Evolutionary conservation across 2,888 invertebrate species (phyloP).

Genomic region (Drosophila gaucha): DNA sequence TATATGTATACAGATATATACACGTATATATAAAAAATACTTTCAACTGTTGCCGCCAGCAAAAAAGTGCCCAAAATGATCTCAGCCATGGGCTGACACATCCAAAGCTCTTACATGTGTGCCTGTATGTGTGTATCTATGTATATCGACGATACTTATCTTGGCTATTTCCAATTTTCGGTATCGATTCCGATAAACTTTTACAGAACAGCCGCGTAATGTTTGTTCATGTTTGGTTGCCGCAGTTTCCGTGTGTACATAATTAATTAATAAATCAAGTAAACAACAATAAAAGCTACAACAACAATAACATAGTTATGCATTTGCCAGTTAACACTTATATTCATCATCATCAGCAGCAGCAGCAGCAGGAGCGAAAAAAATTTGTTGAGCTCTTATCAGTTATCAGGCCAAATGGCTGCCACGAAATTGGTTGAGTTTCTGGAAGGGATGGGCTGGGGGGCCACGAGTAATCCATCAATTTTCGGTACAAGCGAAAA

Average conservation of each 20-base stretch:
- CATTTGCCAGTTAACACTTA: slow-evolving; percentile 38
- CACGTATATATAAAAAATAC: slow-evolving; percentile 23
- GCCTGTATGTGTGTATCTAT: neutral
- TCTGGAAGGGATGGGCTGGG: slow-evolving; percentile 2
- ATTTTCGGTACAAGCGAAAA: slow-evolving; percentile 72
- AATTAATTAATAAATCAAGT: slow-evolving; percentile 81
- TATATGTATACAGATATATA: neutral
- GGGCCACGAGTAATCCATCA: slow-evolving; percentile 72
- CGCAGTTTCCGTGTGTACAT: slow-evolving; percentile 70
- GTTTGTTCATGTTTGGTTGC: slow-evolving; percentile 39
- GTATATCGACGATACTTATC: slow-evolving; percentile 43
- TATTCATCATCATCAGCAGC: slow-evolving; percentile 61
- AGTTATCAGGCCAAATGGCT: slow-evolving; percentile 52
- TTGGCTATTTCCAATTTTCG: slow-evolving; percentile 44
- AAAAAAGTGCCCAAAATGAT: slow-evolving; percentile 60
- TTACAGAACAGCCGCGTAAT: slow-evolving; percentile 28
- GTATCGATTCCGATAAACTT: slow-evolving; percentile 50
- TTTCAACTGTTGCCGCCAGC: slow-evolving; percentile 68
- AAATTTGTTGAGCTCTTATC: slow-evolving; percentile 42
- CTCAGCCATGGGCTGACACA: slow-evolving; percentile 53
- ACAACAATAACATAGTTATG: slow-evolving; percentile 24
- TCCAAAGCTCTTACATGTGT: slow-evolving; percentile 13
- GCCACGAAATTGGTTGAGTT: slow-evolving; percentile 34
- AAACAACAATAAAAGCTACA: slow-evolving; percentile 16
- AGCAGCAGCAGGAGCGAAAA: slow-evolving; percentile 32